These are phyloP conservation scores for Luperina testacea DNA, from an alignment of 2,888 invertebrate genomes.

Conservation along the genomic window DNA sequence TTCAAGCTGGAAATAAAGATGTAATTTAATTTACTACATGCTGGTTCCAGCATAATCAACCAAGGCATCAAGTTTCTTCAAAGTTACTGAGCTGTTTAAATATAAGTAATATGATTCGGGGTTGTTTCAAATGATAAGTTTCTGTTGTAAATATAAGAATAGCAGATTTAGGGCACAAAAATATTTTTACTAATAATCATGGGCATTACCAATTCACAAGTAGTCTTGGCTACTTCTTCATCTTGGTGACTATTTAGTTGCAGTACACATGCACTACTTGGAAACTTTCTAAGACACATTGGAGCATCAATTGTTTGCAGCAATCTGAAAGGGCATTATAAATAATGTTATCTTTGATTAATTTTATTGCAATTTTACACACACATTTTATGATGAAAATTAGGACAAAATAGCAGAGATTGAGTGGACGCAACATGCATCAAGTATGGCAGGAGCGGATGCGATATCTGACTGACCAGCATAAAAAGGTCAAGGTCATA, in stretches of 20 bases:
- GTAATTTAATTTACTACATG: background rate
- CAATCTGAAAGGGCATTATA: constrained; percentile 78
- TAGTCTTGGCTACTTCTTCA: constrained; percentile 92
- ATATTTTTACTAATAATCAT: background rate
- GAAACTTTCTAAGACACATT: constrained; percentile 95
- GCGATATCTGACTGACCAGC: background rate
- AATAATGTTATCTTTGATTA: background rate
- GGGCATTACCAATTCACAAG: constrained; percentile 90
- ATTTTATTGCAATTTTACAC: background rate
- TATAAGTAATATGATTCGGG: background rate
- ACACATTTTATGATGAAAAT: constrained; percentile 5
- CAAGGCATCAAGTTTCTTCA: background rate
- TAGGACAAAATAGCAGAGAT: background rate
- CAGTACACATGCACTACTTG: constrained; percentile 98
- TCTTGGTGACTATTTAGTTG: constrained; percentile 95
- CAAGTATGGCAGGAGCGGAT: too few relatives aligned
- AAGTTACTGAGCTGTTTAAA: background rate
- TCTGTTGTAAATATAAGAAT: background rate
- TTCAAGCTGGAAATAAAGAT: constrained; percentile 89
- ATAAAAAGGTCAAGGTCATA: too few relatives aligned
- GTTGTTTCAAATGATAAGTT: background rate
- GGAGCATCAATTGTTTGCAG: constrained; percentile 92
- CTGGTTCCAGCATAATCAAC: background rate
- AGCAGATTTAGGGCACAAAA: background rate
- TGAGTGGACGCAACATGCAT: background rate